These are phyloP conservation scores for Cheilosia pagana DNA, from an alignment of 2,888 invertebrate genomes.

Conservation along the genomic window DNA sequence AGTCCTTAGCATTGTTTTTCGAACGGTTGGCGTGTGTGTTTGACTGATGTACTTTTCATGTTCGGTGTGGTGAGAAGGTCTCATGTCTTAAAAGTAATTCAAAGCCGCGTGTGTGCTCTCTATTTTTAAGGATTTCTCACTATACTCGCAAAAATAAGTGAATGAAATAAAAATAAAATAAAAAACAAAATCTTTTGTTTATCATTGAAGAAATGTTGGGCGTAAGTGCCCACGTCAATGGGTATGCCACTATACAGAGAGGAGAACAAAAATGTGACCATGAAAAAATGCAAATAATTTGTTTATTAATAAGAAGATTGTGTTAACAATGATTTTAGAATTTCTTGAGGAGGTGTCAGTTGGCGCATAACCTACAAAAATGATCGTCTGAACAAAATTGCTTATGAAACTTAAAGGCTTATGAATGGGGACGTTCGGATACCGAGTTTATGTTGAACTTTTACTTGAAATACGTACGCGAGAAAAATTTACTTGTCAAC, in stretches of 20 bases:
- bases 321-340: no score
- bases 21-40: not conserved
- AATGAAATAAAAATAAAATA: constrained; percentile 2
- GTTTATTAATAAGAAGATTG: not conserved
- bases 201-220: constrained; percentile 4
- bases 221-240: constrained; percentile 41
- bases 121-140: constrained; percentile 27
- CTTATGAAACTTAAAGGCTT: no score
- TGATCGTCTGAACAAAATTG: no score
- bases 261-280: not conserved
- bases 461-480: no score
- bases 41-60: constrained; percentile 19
- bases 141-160: constrained; percentile 16
- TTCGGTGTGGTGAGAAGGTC: constrained; percentile 13
- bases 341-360: no score
- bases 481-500: no score
- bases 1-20: constrained; percentile 54
- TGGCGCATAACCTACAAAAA: no score
- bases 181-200: constrained; percentile 29
- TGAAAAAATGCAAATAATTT: not conserved
- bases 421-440: no score
- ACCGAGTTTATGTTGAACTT: no score
- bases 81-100: constrained; percentile 23
- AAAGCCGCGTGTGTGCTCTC: constrained; percentile 32
- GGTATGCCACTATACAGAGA: not conserved